Conservation (phyloP, 2,113 vertebrate species). For the Proterorhinus semilunaris region DNA sequence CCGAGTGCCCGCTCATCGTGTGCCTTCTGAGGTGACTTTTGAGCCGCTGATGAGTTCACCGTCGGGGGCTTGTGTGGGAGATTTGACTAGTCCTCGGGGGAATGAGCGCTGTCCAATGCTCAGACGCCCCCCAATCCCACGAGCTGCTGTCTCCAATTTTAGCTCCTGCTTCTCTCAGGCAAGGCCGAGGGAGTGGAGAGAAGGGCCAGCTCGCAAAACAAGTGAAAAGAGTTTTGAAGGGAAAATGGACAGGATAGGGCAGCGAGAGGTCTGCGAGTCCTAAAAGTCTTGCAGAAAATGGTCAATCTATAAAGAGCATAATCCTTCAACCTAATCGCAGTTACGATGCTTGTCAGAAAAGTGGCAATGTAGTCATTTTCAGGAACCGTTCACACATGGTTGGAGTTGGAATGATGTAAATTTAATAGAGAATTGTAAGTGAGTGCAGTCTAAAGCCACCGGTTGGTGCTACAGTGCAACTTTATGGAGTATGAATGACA, state of each 20-base stretch:
- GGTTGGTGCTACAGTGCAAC: background rate
- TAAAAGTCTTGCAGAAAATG: too few species aligned
- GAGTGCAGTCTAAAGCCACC: background rate
- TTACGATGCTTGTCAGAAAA: too few species aligned
- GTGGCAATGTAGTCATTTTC: too few species aligned
- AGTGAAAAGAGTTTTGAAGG: background rate
- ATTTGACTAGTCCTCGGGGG: conserved; percentile 3
- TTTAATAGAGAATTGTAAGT: too few species aligned
- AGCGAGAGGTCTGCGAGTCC: background rate
- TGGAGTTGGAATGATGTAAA: too few species aligned
- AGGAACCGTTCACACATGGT: too few species aligned
- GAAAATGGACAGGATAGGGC: background rate
- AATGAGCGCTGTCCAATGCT: conserved; percentile 1
- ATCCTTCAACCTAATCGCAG: too few species aligned
- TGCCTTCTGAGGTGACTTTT: conserved; percentile 7
- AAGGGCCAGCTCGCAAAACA: background rate
- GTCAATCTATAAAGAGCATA: too few species aligned
- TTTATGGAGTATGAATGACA: background rate
- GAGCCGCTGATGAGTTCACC: background rate
- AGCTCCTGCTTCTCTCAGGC: background rate
- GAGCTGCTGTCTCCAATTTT: conserved; percentile 7
- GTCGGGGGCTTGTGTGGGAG: background rate
- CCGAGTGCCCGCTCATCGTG: background rate
- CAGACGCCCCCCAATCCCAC: conserved; percentile 4
- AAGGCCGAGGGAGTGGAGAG: background rate